Percentiles rank a stretch among this genome's conserved stretches.
phyloP scores from a whole-genome alignment of 2,113 vertebrate genomes.

The Caranx melampygus region DNA sequence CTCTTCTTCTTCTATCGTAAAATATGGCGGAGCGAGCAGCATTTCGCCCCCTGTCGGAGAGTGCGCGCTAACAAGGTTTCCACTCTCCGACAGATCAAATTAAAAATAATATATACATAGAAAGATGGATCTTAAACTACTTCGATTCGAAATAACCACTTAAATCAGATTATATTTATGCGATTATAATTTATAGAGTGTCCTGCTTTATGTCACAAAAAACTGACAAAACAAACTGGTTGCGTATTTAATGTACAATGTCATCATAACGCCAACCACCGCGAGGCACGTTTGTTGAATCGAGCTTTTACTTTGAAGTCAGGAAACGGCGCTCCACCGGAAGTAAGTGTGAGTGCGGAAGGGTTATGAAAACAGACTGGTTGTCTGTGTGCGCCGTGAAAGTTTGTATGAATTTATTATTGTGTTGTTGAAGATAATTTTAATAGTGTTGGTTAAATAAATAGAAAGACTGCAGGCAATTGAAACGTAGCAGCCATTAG shows the following conservation, averaged over 20 bases:
- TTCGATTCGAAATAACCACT: too few relatives aligned
- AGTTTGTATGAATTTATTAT: not conserved
- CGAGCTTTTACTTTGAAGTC: slow-evolving; percentile 61
- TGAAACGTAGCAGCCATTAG: too few relatives aligned
- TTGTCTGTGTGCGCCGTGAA: not conserved
- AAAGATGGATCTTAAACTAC: too few relatives aligned
- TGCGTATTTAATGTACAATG: too few relatives aligned
- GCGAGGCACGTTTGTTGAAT: too few relatives aligned
- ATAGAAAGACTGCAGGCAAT: too few relatives aligned
- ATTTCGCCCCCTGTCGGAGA: slow-evolving; percentile 36
- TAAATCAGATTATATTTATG: too few relatives aligned
- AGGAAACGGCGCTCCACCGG: slow-evolving; percentile 9
- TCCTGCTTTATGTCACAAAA: too few relatives aligned
- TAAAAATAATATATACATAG: not conserved
- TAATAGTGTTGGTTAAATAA: not conserved
- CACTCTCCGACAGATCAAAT: not conserved
- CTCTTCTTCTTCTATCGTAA: slow-evolving; percentile 58
- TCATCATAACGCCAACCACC: too few relatives aligned
- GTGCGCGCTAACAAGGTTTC: accelerated
- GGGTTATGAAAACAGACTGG: accelerated
- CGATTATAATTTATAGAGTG: too few relatives aligned
- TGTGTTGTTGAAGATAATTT: not conserved
- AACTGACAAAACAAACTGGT: too few relatives aligned
- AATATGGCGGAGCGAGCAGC: accelerated
- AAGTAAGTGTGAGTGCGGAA: slow-evolving; percentile 53